Evolutionary conservation across 2,113 vertebrate species (phyloP).

Genomic region (Brachypodius melanocephalos): DNA sequence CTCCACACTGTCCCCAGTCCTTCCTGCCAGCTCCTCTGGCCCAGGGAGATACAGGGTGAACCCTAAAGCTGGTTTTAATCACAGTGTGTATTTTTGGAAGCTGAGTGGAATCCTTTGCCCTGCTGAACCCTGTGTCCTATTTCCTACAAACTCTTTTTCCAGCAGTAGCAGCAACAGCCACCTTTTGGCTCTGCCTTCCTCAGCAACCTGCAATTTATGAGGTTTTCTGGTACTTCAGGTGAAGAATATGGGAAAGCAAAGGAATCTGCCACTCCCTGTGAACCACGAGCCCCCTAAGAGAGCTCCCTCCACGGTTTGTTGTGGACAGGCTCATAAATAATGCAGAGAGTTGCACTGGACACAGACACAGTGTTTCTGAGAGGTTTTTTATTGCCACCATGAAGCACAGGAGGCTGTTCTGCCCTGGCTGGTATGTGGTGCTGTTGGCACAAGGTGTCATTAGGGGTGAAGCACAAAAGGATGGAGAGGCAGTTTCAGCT

Average conservation of each 20-base stretch:
- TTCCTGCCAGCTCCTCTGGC: not conserved
- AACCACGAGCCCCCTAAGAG: not conserved
- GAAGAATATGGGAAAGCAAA: not conserved
- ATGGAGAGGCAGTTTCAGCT: not conserved
- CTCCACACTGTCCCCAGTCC: not conserved
- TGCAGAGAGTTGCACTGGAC: not conserved
- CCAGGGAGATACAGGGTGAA: not conserved
- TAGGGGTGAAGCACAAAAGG: not conserved
- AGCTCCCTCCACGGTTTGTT: not conserved
- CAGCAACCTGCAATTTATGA: not conserved
- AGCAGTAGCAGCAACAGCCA: not conserved
- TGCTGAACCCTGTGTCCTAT: not conserved
- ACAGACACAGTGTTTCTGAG: not conserved
- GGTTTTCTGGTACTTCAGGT: not conserved
- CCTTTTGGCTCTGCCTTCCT: not conserved
- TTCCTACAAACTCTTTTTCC: not conserved
- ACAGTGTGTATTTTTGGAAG: not conserved
- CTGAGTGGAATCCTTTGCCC: not conserved
- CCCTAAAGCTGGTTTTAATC: not conserved
- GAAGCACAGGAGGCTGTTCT: not conserved
- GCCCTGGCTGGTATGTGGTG: not conserved
- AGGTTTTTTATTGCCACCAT: not conserved
- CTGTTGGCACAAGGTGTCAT: not conserved
- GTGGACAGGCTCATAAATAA: slow-evolving; percentile 8
- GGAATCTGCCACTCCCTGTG: not conserved